Evolutionary conservation across 2,113 vertebrate genomes (phyloP).

Genomic region (Brienomyrus brachyistius): DNA sequence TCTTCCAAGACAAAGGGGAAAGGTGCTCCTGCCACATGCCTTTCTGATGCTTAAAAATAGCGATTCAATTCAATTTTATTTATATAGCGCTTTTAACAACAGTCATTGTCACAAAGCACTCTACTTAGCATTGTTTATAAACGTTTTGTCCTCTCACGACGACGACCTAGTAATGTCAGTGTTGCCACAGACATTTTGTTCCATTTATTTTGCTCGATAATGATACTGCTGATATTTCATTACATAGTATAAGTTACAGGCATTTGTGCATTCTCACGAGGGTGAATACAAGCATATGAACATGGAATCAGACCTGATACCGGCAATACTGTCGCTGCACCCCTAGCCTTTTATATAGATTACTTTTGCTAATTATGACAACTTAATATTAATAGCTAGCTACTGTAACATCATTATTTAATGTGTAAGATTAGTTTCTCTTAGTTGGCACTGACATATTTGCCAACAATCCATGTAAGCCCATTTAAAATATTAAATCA

Average conservation of each 20-base stretch:
- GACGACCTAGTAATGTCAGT: no score
- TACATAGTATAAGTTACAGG: not conserved
- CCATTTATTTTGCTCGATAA: not conserved
- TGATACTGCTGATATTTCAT: not conserved
- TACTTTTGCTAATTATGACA: not conserved
- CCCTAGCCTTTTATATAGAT: not conserved
- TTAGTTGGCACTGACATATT: not conserved
- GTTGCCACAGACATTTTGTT: not conserved
- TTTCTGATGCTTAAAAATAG: not conserved
- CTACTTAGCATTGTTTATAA: not conserved
- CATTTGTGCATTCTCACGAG: not conserved
- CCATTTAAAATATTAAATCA: not conserved
- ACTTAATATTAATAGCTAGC: not conserved
- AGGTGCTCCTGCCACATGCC: not conserved
- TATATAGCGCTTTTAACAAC: no score
- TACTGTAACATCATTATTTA: no score
- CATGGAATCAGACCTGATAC: not conserved
- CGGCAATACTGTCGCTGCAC: not conserved
- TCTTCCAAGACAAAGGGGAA: not conserved
- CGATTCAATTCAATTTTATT: no score
- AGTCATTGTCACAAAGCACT: no score
- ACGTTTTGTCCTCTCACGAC: not conserved
- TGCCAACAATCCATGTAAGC: not conserved
- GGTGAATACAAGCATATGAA: not conserved
- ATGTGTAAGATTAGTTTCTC: not conserved